Evolutionary conservation across 2,888 invertebrate genomes (phyloP), one percentile per base, ranked within the genome.

Genomic region (Rambutsinella grinnellia): DNA sequence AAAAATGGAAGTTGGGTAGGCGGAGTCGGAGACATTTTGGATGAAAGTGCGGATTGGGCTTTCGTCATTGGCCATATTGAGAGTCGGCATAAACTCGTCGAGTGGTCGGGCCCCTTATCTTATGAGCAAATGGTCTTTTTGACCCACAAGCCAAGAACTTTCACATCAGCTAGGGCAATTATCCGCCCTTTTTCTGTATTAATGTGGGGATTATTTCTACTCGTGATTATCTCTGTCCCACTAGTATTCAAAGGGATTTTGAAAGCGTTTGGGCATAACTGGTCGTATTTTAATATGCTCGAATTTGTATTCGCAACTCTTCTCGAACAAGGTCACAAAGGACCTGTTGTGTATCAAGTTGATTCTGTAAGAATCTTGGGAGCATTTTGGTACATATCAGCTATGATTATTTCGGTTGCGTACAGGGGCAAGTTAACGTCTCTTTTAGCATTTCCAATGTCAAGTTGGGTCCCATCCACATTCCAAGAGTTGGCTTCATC

Each of bases 401-500:
- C 75, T 2, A 17, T 75, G 15, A 62, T 70, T n/a, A 44, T 66
- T 10, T 19, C 61, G 6, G 54, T 19, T 1, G 70, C 62, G 0
- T 78, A 78, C 26, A 46, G 49, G 24, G 74, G 54, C 19, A 78
- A 78, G 51, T 23, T 78, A 19, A 62, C 66, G 17, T 6, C 27
- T 2, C 21, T 78, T 1, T 49, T 78, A 1, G 74, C 77, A 0
- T 76, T 75, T 8, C 82, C 80, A 1, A 58, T 67, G 2, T 19
- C 51, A 19, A 49, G 68, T n/a, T 58, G 62, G 60, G 62, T 79
- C 0, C 82, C 82, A n/a, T 23, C 36, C 0, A 79, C 76, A 0
- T 82, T 79, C 47, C 54, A 76, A 2, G 78, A 82, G 21, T 36
- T 82, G 19, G 80, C 74, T 10, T 15, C 72, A 21, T 79, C 80